phyloP scores from a whole-genome alignment of 2,797 vertebrate species.

The Austrolebias charrua region DNA sequence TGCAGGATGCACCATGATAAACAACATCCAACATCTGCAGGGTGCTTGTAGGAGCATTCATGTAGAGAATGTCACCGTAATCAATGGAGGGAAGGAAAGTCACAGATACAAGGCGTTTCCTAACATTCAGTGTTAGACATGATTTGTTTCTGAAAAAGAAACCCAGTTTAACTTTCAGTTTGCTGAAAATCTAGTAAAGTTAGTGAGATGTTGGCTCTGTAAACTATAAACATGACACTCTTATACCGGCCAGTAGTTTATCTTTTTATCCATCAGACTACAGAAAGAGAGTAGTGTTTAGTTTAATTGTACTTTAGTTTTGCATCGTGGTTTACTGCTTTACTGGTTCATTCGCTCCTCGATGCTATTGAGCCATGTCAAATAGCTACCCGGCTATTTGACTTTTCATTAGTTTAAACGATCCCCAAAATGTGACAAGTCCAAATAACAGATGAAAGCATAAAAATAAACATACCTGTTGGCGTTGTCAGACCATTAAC shows the following conservation, averaged over 20 bases:
- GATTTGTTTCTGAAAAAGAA: no score
- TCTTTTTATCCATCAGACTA: not conserved
- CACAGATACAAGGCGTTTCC: no score
- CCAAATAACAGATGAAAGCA: rapidly evolving
- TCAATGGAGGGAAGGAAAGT: no score
- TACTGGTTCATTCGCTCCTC: no score
- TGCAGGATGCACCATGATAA: no score
- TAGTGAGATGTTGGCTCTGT: not conserved
- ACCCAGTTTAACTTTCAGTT: no score
- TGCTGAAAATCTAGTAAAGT: not conserved
- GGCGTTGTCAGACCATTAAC: slow-evolving; percentile 14
- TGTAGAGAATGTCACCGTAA: no score
- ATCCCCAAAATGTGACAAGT: not conserved
- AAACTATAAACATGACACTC: not conserved
- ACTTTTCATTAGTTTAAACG: not conserved
- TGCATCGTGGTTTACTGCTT: slow-evolving; percentile 17
- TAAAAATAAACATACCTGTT: slow-evolving; percentile 19
- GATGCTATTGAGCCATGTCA: no score
- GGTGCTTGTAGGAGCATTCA: no score
- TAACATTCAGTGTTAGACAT: no score
- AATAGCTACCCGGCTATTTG: not conserved
- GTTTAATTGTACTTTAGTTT: not conserved
- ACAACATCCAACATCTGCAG: no score
- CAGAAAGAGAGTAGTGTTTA: not conserved
- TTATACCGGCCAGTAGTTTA: no score